Evolutionary conservation across 2,113 vertebrate species (phyloP).

Genomic region (Garra rufa): DNA sequence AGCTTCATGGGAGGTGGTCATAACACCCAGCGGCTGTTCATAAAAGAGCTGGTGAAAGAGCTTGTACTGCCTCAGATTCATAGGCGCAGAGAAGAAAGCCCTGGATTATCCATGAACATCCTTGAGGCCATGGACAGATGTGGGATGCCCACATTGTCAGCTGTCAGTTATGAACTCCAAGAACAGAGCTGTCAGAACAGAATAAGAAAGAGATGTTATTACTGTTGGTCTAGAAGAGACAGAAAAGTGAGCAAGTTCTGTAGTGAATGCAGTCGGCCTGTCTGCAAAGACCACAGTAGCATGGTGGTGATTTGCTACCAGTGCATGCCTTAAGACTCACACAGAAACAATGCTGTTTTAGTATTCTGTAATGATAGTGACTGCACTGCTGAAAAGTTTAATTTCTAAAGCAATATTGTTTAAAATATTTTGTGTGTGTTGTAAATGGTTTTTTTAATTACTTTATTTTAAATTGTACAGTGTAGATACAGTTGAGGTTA

Average conservation of each 20-base stretch:
- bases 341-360: not conserved
- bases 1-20: not conserved
- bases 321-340: not conserved
- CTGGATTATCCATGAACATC: not conserved
- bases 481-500: not conserved
- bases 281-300: not conserved
- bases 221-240: not conserved
- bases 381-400: not conserved
- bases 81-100: not conserved
- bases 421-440: not conserved
- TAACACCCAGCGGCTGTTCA: not conserved
- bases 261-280: constrained; percentile 1
- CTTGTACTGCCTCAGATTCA: not conserved
- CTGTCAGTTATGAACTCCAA: not conserved
- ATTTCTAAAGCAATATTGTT: not conserved
- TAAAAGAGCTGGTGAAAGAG: constrained; percentile 6
- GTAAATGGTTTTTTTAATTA: not conserved
- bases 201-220: constrained; percentile 20
- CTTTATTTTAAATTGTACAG: not conserved
- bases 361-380: not conserved
- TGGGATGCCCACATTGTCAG: not conserved
- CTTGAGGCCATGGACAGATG: constrained; percentile 14
- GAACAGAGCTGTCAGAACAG: not conserved
- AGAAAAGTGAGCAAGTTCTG: constrained; percentile 11
- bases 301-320: not conserved